These are phyloP conservation scores for Hirtodrosophila duncani DNA, from an alignment of 2,888 invertebrate genomes.

Conservation along the genomic window DNA sequence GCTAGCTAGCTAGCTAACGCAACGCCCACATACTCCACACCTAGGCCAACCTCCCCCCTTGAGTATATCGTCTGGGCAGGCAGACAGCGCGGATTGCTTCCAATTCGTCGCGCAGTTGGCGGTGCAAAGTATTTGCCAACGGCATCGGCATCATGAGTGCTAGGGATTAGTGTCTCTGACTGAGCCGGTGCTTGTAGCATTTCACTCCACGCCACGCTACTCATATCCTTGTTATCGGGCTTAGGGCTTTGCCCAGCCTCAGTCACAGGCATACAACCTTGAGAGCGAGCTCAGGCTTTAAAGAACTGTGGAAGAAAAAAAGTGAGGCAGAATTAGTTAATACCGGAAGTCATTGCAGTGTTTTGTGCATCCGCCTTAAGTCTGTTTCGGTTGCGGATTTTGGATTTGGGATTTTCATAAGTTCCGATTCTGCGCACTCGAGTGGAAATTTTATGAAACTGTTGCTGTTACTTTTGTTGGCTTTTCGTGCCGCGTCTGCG, in stretches of 20 bases:
- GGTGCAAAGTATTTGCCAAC: slow-evolving; percentile 71
- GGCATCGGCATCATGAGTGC: slow-evolving; percentile 67
- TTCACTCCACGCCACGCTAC: slow-evolving; percentile 23
- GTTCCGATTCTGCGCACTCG: slow-evolving; percentile 61
- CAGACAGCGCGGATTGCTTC: slow-evolving; percentile 73
- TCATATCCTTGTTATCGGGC: too few species aligned
- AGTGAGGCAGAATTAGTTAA: slow-evolving; percentile 66
- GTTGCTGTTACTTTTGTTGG: slow-evolving; percentile 36
- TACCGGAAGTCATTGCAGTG: slow-evolving; percentile 74
- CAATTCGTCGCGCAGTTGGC: slow-evolving; percentile 74
- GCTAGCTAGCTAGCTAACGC: too few species aligned
- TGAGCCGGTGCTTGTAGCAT: background rate
- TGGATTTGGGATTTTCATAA: background rate
- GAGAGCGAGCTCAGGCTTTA: slow-evolving; percentile 43
- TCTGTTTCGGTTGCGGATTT: slow-evolving; percentile 25
- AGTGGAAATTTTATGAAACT: slow-evolving; percentile 62
- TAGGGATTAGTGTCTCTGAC: slow-evolving; percentile 68
- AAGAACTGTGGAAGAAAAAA: slow-evolving; percentile 38
- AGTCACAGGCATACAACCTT: slow-evolving; percentile 64
- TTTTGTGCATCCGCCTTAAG: slow-evolving; percentile 67
- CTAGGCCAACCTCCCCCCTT: slow-evolving; percentile 1
- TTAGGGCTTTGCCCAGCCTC: too few species aligned
- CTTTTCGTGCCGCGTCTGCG: too few species aligned
- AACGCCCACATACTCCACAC: slow-evolving; percentile 56
- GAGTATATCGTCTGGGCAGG: slow-evolving; percentile 49